Evolutionary conservation across 2,888 invertebrate species (phyloP), one percentile per base, ranked within the genome.

Genomic region (Epistrophella euchroma): DNA sequence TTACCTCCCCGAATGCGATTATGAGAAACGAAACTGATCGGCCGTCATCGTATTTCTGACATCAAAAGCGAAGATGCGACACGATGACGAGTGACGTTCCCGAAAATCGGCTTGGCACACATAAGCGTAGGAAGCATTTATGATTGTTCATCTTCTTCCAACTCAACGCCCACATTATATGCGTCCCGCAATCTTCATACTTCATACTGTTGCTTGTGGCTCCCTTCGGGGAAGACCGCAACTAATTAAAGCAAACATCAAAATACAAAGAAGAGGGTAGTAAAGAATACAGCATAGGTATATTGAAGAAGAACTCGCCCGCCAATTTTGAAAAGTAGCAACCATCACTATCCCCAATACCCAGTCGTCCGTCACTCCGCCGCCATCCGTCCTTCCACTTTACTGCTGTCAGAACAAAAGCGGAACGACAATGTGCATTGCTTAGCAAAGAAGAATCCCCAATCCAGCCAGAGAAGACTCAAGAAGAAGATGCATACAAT

Each of bases 231-330:
- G 58, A 60, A 75, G 82, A 86, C 82, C 82, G 81, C 86, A 78
- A 78, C 86, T 86, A 86, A 86, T 86, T 82, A 86, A 86, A 82
- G 81, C 86, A 86, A 86, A 86, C 86, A 86, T 73, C 72, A 35
- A 32, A 71, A 40, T 55, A 64, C 52, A 22, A 78, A 47, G 40
- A 62, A 52, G 25, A 52, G 52, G 9, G 52, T 7, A 52, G 7
- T 22, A 52, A 2, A n/a, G 1, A 3, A 15, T 15, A 40, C 15
- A 40, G 3, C 13, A 6, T n/a, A 43, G 25, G 45, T 37, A 64
- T 32, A 28, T 11, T 17, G 32, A 40, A 55, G 13, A 45, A 52
- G 55, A 75, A 60, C 75, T 76, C 68, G 66, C 22, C 71, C 73
- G 81, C 80, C 81, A 81, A 85, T 73, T 76, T 76, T 43, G 66